Base-by-base conservation (phyloP, 1,140 invertebrate genomes). In the Drosophila ficusphila region DNA sequence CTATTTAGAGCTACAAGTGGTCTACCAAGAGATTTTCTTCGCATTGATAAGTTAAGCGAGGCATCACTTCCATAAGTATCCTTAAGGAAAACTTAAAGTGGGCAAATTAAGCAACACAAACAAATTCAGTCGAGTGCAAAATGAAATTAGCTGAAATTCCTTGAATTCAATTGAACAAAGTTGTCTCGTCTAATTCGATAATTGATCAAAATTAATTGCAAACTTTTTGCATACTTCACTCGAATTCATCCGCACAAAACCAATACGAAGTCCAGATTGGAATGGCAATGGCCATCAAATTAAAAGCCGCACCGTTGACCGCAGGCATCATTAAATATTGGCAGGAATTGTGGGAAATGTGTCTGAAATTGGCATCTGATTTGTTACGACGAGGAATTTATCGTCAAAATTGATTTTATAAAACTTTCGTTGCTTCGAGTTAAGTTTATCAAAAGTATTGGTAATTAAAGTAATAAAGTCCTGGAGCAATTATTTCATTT, bases 401-500 rank as follows among this genome's bases (percentile, higher is more conserved):
- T 31, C 16, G 16, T 19, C 33, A 4, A 49, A 19, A 19, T 49
- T n/a, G 2, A 12, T 18, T 25, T 44, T 25, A 25, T 25, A 25
- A 6, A 2, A 23, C 39, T 42, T 7, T 23, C 19, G n/a, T 1
- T 42, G 3, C 6, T 12, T 3, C 5, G 5, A 41, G 18, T 41
- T 21, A 4, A 12, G 3, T 23, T 23, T 12, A 21, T 8, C 19
- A 23, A 12, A 3, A 23, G 11, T 16, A 31, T n/a, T n/a, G 18
- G 2, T 19, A 52, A 12, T 21, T n/a, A 27, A 57, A 5, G n/a
- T 8, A 21, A 29, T n/a, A 14, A 14, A 36, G 31, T 27, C 49
- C 9, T n/a, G 31, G 72, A 68, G 71, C 65, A 85, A 76, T 79
- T 76, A 76, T 72, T 76, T 68, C 38, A 76, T 76, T 46, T 61